These are phyloP conservation scores for Paratilapia polleni DNA, from an alignment of 2,113 vertebrate genomes.

Conservation along the genomic window DNA sequence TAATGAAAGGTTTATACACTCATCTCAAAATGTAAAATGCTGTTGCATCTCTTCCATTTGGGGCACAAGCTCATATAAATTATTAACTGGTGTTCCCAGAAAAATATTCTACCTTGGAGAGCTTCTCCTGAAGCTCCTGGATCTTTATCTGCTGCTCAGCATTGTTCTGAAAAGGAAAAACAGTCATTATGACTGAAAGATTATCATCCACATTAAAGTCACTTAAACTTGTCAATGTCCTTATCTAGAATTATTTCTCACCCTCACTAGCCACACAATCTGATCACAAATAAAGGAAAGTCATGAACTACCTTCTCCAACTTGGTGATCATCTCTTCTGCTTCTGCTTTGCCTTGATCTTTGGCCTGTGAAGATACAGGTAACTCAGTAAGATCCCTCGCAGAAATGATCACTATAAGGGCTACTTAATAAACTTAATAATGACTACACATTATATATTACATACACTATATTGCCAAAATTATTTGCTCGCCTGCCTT, in stretches of 20 bases:
- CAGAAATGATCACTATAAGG: not conserved
- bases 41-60: slow-evolving; percentile 36
- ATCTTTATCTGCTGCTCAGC: slow-evolving; percentile 93
- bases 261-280: not conserved
- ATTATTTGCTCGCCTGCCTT: no score
- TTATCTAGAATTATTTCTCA: accelerated
- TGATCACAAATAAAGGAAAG: not conserved
- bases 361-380: slow-evolving; percentile 84
- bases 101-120: slow-evolving; percentile 86
- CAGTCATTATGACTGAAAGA: accelerated
- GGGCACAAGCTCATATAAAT: slow-evolving; percentile 29
- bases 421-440: not conserved
- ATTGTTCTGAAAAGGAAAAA: slow-evolving; percentile 83
- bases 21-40: slow-evolving; percentile 29
- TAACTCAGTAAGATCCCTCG: not conserved
- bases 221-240: not conserved
- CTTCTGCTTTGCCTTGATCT: slow-evolving; percentile 94
- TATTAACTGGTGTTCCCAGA: slow-evolving; percentile 48
- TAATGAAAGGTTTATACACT: not conserved
- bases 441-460: not conserved
- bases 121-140: slow-evolving; percentile 95
- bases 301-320: slow-evolving; percentile 88
- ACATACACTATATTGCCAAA: no score
- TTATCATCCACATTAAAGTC: not conserved
- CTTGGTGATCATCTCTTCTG: slow-evolving; percentile 88